These are phyloP conservation scores for Mirza zaza DNA, from an alignment of 2,113 vertebrate genomes.

Conservation along the genomic window DNA sequence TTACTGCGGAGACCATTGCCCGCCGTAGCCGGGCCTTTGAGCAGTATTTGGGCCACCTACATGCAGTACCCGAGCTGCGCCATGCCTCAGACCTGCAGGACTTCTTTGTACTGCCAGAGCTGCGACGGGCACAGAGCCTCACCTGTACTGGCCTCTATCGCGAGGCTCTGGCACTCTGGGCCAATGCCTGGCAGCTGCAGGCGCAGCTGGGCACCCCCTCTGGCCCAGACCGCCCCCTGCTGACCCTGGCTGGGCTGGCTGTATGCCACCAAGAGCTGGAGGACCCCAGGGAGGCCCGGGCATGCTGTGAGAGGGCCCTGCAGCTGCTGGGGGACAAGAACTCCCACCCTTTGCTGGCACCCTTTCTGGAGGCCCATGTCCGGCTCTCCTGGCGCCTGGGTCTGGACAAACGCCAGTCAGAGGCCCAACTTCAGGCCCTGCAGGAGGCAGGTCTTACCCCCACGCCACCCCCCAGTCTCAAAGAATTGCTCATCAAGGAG, in stretches of 20 bases:
- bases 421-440: conserved; percentile 88
- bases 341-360: conserved; percentile 88
- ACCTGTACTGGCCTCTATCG: conserved; percentile 91
- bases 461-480: conserved; percentile 88
- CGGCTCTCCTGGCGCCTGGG: conserved; percentile 94
- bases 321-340: conserved; percentile 81
- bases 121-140: conserved; percentile 88
- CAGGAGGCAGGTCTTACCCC: conserved; percentile 84
- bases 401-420: conserved; percentile 91
- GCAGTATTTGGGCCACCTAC: conserved; percentile 93
- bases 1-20: conserved; percentile 94
- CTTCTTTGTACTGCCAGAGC: conserved; percentile 93
- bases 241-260: conserved; percentile 90
- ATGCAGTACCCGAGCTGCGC: conserved; percentile 87
- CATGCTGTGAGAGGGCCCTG: conserved; percentile 90
- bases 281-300: conserved; percentile 88
- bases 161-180: conserved; percentile 90
- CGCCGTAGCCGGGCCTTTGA: conserved; percentile 96
- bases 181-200: conserved; percentile 92
- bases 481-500: conserved; percentile 92
- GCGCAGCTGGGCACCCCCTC: conserved; percentile 87
- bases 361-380: conserved; percentile 90
- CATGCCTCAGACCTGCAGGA: conserved; percentile 86
- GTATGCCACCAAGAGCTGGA: conserved; percentile 94
- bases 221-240: conserved; percentile 85